Base-by-base conservation (phyloP, 1,140 invertebrate species). In the Aphelenchoides avenae region DNA sequence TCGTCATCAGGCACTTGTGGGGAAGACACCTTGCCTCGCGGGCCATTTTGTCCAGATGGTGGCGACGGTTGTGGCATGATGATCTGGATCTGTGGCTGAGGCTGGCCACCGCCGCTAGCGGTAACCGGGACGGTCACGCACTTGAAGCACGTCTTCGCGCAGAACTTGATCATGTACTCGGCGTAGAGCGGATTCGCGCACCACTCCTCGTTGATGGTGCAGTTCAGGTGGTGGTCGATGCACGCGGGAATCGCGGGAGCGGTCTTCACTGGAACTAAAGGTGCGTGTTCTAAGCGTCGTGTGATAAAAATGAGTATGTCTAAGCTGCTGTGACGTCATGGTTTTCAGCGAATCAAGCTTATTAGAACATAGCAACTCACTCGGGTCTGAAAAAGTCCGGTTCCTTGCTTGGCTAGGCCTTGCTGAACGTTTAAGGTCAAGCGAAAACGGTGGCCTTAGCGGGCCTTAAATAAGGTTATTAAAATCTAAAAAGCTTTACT, bases 181-280 rank as follows among this genome's bases (percentile, higher is more conserved):
- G n/a, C 27, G 37, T 60, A 60, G 11, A 59, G 22, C 18, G 57
- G 58, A 60, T 47, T 60, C 29, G 36, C 52, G 30, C 64, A 67
- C 13, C 69, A 43, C 30, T 70, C 33, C 5, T 55, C 51, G 18
- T 65, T 71, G 26, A 37, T 36, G 26, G 68, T 49, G 33, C 64
- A 67, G 47, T 67, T 67, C 13, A 30, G 11, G n/a, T 36, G 66
- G 13, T 34, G 9, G 37, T 67, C 64, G 29, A 61, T 40, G 34
- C 64, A 67, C 34, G 53, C 46, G 6, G 66, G 66, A 46, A 65
- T 20, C 36, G 27, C 29, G 53, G 56, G 9, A n/a, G 30, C 18
- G 4, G 22, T 24, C 34, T 55, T 52, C 13, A 52, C 51, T 11
- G 50, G 50, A 15, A 24, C 56, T 59, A 41, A 27, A 41, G 31